These are phyloP conservation scores for Fistularia commersonii DNA, from an alignment of 2,797 vertebrate species.

Conservation along the genomic window DNA sequence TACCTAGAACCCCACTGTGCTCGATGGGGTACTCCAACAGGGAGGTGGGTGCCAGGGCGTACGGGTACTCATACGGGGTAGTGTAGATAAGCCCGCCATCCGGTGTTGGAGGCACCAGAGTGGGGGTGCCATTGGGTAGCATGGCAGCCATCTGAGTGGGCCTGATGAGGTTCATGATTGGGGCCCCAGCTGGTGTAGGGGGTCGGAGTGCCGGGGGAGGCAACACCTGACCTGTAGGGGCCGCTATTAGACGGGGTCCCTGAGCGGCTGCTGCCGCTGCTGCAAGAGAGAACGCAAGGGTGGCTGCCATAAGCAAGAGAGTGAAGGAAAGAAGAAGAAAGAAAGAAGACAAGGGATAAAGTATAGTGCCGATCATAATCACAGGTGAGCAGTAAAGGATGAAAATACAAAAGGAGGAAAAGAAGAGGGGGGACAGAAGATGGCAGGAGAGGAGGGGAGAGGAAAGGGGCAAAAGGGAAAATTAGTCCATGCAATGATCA, in stretches of 20 bases:
- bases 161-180: slow-evolving; percentile 84
- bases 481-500: slow-evolving; percentile 88
- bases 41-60: slow-evolving; percentile 82
- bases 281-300: slow-evolving; percentile 87
- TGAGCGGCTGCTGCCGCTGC: slow-evolving; percentile 80
- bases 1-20: slow-evolving; percentile 84
- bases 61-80: slow-evolving; percentile 82
- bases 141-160: slow-evolving; percentile 80
- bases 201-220: slow-evolving; percentile 70
- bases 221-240: slow-evolving; percentile 74
- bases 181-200: slow-evolving; percentile 70
- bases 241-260: slow-evolving; percentile 78
- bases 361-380: slow-evolving; percentile 52
- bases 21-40: slow-evolving; percentile 86
- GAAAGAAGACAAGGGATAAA: slow-evolving; percentile 41
- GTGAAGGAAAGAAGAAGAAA: slow-evolving; percentile 59
- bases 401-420: slow-evolving; percentile 50
- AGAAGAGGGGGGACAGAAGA: slow-evolving; percentile 32
- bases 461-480: slow-evolving; percentile 68
- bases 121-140: slow-evolving; percentile 79
- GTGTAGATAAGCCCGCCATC: slow-evolving; percentile 83
- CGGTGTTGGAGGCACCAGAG: slow-evolving; percentile 77
- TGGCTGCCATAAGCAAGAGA: slow-evolving; percentile 79
- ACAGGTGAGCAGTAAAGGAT: slow-evolving; percentile 58
- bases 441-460: slow-evolving; percentile 27